phyloP scores from a whole-genome alignment of 2,888 invertebrate species.

The Drosophila anomalata region DNA sequence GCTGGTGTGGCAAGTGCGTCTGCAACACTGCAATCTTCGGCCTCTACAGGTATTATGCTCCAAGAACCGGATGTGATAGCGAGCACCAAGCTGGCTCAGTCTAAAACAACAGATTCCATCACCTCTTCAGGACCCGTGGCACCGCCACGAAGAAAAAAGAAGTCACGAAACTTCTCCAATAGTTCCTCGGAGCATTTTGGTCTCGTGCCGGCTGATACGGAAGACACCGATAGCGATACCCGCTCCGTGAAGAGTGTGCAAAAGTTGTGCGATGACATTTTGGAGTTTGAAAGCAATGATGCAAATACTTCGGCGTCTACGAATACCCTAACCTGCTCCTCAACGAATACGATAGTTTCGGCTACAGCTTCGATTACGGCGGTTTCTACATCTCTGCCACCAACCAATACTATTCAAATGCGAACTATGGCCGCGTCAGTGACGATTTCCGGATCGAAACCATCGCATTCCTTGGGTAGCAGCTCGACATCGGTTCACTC shows the following conservation, averaged over 20 bases:
- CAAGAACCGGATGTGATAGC: constrained; percentile 96
- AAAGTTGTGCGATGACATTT: constrained; percentile 81
- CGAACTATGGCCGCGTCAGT: constrained; percentile 78
- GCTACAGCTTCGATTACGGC: constrained; percentile 68
- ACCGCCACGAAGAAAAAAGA: constrained; percentile 92
- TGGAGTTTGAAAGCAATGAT: constrained; percentile 92
- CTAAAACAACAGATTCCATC: constrained; percentile 84
- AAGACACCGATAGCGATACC: constrained; percentile 82
- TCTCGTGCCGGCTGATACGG: constrained; percentile 77
- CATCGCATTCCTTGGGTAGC: constrained; percentile 83
- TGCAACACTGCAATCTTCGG: background rate
- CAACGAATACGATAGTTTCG: constrained; percentile 78
- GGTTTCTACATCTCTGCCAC: constrained; percentile 70
- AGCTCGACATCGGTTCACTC: constrained; percentile 84
- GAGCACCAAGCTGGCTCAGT: constrained; percentile 90
- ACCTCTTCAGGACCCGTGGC: constrained; percentile 87
- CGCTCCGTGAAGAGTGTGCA: constrained; percentile 81
- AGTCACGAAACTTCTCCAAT: constrained; percentile 83
- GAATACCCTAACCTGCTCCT: constrained; percentile 67
- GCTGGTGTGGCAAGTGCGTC: constrained; percentile 24
- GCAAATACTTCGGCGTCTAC: constrained; percentile 63
- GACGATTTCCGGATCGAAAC: constrained; percentile 78
- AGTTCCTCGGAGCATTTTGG: constrained; percentile 83
- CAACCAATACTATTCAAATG: constrained; percentile 72
- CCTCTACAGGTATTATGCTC: constrained; percentile 67